Evolutionary conservation across 2,888 invertebrate genomes (phyloP).

Genomic region (Drosophila antonietae): DNA sequence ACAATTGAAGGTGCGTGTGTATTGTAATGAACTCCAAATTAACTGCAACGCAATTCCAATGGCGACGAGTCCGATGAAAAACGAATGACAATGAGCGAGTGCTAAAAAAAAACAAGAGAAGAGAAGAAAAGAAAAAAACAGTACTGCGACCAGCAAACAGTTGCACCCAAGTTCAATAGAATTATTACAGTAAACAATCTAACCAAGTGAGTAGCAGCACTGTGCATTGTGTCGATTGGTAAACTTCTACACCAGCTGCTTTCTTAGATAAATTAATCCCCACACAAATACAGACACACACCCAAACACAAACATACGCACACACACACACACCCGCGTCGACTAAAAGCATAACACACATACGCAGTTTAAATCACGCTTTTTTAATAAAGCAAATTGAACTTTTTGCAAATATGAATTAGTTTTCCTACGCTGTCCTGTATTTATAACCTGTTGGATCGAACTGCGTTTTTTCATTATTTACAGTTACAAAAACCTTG

Average conservation of each 20-base stretch:
- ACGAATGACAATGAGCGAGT: slow-evolving; percentile 57
- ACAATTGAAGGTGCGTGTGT: slow-evolving; percentile 17
- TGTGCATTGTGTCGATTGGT: slow-evolving; percentile 16
- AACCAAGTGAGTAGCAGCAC: slow-evolving; percentile 43
- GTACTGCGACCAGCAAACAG: slow-evolving; percentile 34
- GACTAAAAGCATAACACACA: slow-evolving; percentile 63
- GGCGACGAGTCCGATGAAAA: slow-evolving; percentile 60
- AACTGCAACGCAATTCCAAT: slow-evolving; percentile 67
- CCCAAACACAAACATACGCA: slow-evolving; percentile 4
- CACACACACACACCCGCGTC: slow-evolving; percentile 11
- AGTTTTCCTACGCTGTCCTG: background rate
- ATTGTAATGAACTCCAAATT: slow-evolving; percentile 37
- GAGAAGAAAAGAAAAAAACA: slow-evolving; percentile 19
- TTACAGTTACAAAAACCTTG: slow-evolving; percentile 40
- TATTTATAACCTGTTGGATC: slow-evolving; percentile 53
- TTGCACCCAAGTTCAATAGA: slow-evolving; percentile 34
- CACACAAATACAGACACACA: slow-evolving; percentile 16
- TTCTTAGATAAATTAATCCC: slow-evolving; percentile 49
- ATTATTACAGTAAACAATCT: slow-evolving; percentile 24
- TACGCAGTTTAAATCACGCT: slow-evolving; percentile 27
- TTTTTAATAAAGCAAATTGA: slow-evolving; percentile 15
- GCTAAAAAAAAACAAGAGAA: slow-evolving; percentile 27
- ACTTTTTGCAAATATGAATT: slow-evolving; percentile 2
- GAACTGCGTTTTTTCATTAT: background rate
- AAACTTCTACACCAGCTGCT: slow-evolving; percentile 49